A percentile compares a stretch with the other conserved stretches of the same genome.
phyloP scores from a whole-genome alignment of 2,113 vertebrate species.

The Psophia crepitans region DNA sequence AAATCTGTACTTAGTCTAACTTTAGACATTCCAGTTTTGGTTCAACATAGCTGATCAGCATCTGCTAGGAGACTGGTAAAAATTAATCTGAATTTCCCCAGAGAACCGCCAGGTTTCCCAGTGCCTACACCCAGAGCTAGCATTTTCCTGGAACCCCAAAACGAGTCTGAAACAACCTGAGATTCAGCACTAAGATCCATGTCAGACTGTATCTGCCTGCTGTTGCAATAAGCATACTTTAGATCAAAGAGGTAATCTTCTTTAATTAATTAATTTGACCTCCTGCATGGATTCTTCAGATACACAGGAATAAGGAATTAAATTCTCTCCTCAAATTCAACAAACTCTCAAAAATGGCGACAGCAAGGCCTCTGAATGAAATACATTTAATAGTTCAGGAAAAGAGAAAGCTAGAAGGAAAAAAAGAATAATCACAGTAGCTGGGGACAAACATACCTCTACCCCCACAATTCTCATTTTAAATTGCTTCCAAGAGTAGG shows the following conservation, averaged over 20 bases:
- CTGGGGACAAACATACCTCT: background rate
- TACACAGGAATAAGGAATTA: background rate
- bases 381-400: background rate
- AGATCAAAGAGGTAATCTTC: background rate
- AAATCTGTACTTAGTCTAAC: conserved; percentile 56
- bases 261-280: conserved; percentile 22
- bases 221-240: background rate
- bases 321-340: background rate
- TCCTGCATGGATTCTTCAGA: background rate
- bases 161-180: background rate
- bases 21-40: conserved; percentile 44
- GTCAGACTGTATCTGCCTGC: background rate
- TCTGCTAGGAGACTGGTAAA: background rate
- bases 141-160: background rate
- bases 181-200: background rate
- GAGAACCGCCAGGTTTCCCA: background rate
- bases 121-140: background rate
- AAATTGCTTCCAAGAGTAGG: background rate
- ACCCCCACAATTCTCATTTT: background rate
- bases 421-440: background rate
- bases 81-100: background rate
- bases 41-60: conserved; percentile 1
- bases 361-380: background rate
- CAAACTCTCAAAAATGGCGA: background rate
- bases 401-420: background rate